phyloP scores from a whole-genome alignment of 2,888 invertebrate species.

The Standfussiana lucernea region DNA sequence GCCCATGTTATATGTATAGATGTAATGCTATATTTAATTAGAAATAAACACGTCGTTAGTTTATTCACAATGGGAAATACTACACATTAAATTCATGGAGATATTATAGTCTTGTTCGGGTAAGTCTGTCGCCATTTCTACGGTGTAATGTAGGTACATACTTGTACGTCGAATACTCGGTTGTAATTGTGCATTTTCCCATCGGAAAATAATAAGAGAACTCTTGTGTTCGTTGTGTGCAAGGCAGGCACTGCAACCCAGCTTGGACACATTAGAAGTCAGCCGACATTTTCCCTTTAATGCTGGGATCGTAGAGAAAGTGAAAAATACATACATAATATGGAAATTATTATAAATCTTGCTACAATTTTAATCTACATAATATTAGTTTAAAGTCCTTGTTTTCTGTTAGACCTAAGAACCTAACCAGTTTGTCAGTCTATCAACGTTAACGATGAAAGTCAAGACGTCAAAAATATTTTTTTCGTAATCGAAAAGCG shows the following conservation, averaged over 20 bases:
- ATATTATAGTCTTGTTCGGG: constrained; percentile 30
- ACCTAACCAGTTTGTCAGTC: background rate
- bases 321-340: background rate
- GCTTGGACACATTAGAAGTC: constrained; percentile 12
- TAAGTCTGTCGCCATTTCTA: constrained; percentile 13
- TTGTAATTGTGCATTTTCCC: constrained; percentile 52
- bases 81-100: background rate
- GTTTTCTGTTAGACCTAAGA: background rate
- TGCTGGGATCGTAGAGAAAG: background rate
- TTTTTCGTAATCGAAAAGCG: background rate
- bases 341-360: background rate
- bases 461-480: background rate
- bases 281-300: constrained; percentile 32
- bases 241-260: background rate
- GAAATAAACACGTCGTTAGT: background rate
- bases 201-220: constrained; percentile 50
- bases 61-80: constrained; percentile 24
- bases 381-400: background rate
- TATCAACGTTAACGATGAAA: background rate
- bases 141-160: constrained; percentile 32
- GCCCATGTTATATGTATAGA: constrained; percentile 1
- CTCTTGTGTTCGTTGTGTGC: constrained; percentile 10
- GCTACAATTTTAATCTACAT: constrained; percentile 6
- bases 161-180: constrained; percentile 4
- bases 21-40: constrained; percentile 13